A percentile compares a stretch with the other conserved stretches of the same genome.
These are phyloP conservation scores for Misgurnus mizolepis DNA, from an alignment of 2,113 vertebrate genomes.

Conservation along the genomic window DNA sequence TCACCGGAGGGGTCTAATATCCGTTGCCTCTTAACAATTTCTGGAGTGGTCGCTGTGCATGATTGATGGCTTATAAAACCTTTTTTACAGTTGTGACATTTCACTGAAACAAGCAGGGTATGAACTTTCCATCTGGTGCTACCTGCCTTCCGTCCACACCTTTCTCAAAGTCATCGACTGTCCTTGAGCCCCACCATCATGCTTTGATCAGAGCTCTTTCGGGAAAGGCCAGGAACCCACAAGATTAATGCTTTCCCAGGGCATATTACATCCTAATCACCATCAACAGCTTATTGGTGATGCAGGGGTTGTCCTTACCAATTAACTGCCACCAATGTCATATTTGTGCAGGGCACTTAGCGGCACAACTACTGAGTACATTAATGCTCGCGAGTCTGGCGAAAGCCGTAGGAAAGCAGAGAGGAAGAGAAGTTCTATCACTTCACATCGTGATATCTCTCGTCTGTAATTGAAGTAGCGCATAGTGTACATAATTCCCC, in stretches of 20 bases:
- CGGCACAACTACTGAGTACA: not conserved
- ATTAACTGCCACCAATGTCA: slow-evolving; percentile 50
- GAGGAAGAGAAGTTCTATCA: slow-evolving; percentile 19
- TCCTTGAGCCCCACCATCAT: slow-evolving; percentile 57
- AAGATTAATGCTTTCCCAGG: slow-evolving; percentile 63
- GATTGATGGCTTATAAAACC: slow-evolving; percentile 71
- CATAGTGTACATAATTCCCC: not conserved
- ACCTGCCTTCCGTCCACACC: slow-evolving; percentile 37
- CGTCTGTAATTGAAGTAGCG: slow-evolving; percentile 12
- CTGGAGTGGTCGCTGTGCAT: slow-evolving; percentile 57
- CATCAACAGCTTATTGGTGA: slow-evolving; percentile 55
- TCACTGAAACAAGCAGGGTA: slow-evolving; percentile 72
- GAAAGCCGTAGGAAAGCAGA: slow-evolving; percentile 28
- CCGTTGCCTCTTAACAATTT: slow-evolving; percentile 63
- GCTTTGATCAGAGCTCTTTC: slow-evolving; percentile 61
- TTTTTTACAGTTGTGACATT: slow-evolving; percentile 74
- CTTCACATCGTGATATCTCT: not conserved
- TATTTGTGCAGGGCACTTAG: slow-evolving; percentile 23
- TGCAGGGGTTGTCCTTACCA: slow-evolving; percentile 55
- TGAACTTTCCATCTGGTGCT: slow-evolving; percentile 71
- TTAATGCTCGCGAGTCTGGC: slow-evolving; percentile 23
- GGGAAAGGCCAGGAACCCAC: slow-evolving; percentile 60
- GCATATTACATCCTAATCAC: slow-evolving; percentile 60
- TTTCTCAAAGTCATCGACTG: slow-evolving; percentile 47
- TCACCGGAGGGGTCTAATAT: slow-evolving; percentile 69